Evolutionary conservation across 1,140 invertebrate species (phyloP).

Genomic region (Brachionus sp.): DNA sequence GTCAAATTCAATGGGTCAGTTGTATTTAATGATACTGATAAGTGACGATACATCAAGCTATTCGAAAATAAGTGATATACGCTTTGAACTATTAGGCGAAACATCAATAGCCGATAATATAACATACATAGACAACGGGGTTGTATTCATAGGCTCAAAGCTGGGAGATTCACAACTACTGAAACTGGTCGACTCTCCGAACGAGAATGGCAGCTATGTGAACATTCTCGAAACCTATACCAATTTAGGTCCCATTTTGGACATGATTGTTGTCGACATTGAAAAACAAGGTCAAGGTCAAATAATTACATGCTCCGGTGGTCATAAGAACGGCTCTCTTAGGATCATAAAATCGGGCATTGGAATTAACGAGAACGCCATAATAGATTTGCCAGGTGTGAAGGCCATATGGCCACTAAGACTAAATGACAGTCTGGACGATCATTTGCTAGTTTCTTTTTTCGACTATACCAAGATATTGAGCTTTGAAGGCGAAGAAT

Average conservation of each 20-base stretch:
- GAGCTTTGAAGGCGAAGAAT: slow-evolving; percentile 75
- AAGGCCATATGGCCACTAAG: slow-evolving; percentile 55
- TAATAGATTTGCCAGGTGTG: slow-evolving; percentile 90
- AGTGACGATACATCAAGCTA: slow-evolving; percentile 66
- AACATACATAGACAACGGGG: slow-evolving; percentile 97
- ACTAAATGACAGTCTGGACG: slow-evolving; percentile 46
- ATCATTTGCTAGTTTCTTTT: slow-evolving; percentile 52
- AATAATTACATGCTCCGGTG: slow-evolving; percentile 92
- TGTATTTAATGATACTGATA: slow-evolving; percentile 94
- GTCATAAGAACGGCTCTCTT: slow-evolving; percentile 93
- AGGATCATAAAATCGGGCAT: slow-evolving; percentile 95
- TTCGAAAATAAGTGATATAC: slow-evolving; percentile 1
- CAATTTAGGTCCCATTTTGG: slow-evolving; percentile 92
- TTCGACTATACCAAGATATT: slow-evolving; percentile 64
- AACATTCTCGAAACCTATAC: slow-evolving; percentile 91
- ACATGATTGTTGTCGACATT: slow-evolving; percentile 88
- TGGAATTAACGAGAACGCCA: slow-evolving; percentile 93
- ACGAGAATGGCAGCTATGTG: slow-evolving; percentile 80
- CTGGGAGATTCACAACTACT: slow-evolving; percentile 94
- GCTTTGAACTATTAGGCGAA: slow-evolving; percentile 61
- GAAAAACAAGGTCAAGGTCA: slow-evolving; percentile 83
- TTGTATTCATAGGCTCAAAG: slow-evolving; percentile 91
- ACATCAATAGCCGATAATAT: slow-evolving; percentile 95
- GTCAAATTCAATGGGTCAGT: slow-evolving; percentile 86
- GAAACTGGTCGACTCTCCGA: slow-evolving; percentile 77